Percentiles rank a stretch among this genome's conserved stretches.
These are phyloP conservation scores for Serripes groenlandicus DNA, from an alignment of 2,888 invertebrate genomes.

Conservation along the genomic window DNA sequence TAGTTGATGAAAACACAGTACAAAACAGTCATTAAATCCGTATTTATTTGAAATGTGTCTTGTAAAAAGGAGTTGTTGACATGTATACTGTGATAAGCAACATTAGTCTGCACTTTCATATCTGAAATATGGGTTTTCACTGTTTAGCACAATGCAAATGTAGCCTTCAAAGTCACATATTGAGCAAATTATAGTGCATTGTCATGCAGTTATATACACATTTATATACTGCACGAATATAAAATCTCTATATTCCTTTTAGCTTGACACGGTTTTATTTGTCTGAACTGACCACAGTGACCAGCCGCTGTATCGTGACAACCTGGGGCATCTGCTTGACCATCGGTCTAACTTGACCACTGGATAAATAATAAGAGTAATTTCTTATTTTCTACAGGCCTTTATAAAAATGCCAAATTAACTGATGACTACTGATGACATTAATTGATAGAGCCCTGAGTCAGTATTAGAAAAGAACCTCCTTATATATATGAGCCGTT, in stretches of 20 bases:
- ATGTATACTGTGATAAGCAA: too few species aligned
- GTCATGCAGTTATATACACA: too few species aligned
- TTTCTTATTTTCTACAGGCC: conserved; percentile 15
- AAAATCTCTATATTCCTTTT: too few species aligned
- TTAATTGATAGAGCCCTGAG: conserved; percentile 23
- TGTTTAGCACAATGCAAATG: too few species aligned
- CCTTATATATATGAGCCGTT: too few species aligned
- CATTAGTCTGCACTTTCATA: too few species aligned
- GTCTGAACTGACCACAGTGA: conserved; percentile 41
- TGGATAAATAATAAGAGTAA: conserved; percentile 16
- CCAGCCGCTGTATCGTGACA: conserved; percentile 14
- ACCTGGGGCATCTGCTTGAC: conserved; percentile 17
- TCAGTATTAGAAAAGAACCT: not conserved
- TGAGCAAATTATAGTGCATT: too few species aligned
- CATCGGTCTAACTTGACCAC: conserved; percentile 6
- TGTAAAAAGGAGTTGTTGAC: too few species aligned
- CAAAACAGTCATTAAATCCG: conserved; percentile 44
- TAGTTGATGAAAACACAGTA: conserved; percentile 16
- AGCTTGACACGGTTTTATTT: not conserved
- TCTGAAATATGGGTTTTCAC: too few species aligned
- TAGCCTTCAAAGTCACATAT: too few species aligned
- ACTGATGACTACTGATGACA: conserved; percentile 25
- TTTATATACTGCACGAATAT: too few species aligned
- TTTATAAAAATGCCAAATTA: conserved; percentile 25
- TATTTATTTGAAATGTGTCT: too few species aligned